Base-by-base conservation (phyloP, 2,888 invertebrate genomes). In the Crematogaster levior region DNA sequence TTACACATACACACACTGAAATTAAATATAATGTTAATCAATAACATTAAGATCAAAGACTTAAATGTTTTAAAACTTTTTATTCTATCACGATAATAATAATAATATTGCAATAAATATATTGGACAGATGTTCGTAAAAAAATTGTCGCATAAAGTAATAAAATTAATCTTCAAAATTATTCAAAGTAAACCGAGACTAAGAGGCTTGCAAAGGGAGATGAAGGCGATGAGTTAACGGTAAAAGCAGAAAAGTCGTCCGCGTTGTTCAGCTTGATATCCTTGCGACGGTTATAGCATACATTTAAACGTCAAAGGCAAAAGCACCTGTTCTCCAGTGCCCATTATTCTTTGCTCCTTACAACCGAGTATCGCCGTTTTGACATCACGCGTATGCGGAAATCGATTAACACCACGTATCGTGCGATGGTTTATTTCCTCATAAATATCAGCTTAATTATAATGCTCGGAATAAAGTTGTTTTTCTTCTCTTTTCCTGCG, bases 401-500 rank as follows among this genome's bases (percentile, higher is more conserved):
- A 74, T 68, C 83, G 81, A 81, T 83, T 81, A 68, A 27, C 66
- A 24, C 66, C 24, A 46, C 74, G 68, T 61, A 34, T 37, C 46
- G 27, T 27, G 65, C 58, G 21, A 43, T 48, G 46, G 56, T 81
- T 81, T 75, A 75, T 83, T 84, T 65, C 72, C 53, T 65, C 73
- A 51, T 83, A 83, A 83, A 73, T 81, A 83, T 73, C 56, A n/a
- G 43, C 43, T 77, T 74, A 81, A 83, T 83, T 81, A 40, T 61
- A 65, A 51, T 72, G 72, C 48, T 46, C 30, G 21, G n/a, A 48
- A 83, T 83, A 74, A 81, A 66, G 18, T 56, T 53, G 21, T 66
- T 43, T 27, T 66, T 18, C 24, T 30, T 27, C 18, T 63, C 34
- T 24, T 61, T 74, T 1, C 7, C 24, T 27, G 12, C 9, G 30